These are phyloP conservation scores for Diglossa cyanea DNA, from an alignment of 2,797 vertebrate species.

Conservation along the genomic window DNA sequence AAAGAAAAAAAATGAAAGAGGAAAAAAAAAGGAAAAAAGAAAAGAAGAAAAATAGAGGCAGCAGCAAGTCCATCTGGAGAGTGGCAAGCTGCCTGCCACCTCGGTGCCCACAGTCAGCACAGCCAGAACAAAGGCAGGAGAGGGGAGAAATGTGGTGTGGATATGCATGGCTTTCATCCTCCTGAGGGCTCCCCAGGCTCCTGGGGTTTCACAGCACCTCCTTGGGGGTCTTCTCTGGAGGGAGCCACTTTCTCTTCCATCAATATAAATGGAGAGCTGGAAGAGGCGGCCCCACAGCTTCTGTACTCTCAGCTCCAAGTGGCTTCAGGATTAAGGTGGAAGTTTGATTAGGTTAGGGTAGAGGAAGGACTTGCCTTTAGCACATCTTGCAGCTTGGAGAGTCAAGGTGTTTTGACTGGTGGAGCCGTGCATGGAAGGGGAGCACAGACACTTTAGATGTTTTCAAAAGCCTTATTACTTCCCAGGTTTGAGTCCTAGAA, in stretches of 20 bases:
- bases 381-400: not conserved
- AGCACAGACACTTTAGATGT: not conserved
- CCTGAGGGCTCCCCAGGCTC: not conserved
- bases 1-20: not conserved
- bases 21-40: rapidly evolving
- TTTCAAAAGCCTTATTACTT: not conserved
- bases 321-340: not conserved
- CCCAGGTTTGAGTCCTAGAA: not conserved
- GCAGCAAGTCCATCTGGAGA: constrained; percentile 48
- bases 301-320: not conserved
- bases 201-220: rapidly evolving
- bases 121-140: not conserved
- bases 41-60: not conserved
- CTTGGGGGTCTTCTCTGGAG: rapidly evolving
- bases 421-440: not conserved
- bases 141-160: not conserved
- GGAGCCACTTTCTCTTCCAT: rapidly evolving
- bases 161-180: rapidly evolving
- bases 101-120: not conserved
- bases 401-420: not conserved
- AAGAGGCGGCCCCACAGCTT: not conserved
- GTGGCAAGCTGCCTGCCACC: constrained; percentile 42
- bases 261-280: not conserved
- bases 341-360: not conserved
- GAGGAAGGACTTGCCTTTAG: not conserved